phyloP scores from a whole-genome alignment of 2,888 invertebrate genomes.

The Drosophila nr. perissopoda region DNA sequence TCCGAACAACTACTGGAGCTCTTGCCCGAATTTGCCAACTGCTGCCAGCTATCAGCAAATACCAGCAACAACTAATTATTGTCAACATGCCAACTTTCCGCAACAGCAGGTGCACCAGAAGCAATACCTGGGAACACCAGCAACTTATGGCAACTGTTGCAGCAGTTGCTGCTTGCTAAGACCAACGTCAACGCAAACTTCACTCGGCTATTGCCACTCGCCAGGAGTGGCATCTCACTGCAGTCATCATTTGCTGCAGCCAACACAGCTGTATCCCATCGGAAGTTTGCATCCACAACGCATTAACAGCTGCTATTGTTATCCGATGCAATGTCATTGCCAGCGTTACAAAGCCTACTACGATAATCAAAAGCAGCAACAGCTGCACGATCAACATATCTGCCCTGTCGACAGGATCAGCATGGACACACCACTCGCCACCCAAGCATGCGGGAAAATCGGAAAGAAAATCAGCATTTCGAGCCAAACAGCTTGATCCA shows the following conservation, averaged over 20 bases:
- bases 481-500: not conserved
- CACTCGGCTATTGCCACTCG: slow-evolving; percentile 4
- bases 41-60: slow-evolving; percentile 17
- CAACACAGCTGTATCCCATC: slow-evolving; percentile 11
- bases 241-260: slow-evolving; percentile 19
- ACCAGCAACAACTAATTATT: slow-evolving; percentile 10
- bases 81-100: not conserved
- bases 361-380: slow-evolving; percentile 21
- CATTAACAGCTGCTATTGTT: slow-evolving; percentile 14
- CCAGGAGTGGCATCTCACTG: slow-evolving; percentile 2
- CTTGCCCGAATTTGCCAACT: slow-evolving; percentile 2
- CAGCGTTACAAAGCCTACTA: slow-evolving; percentile 13
- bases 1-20: slow-evolving; percentile 17
- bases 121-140: slow-evolving; percentile 6
- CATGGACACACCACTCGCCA: not conserved
- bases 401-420: not conserved
- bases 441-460: not conserved
- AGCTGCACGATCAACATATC: slow-evolving; percentile 7
- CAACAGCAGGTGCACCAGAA: slow-evolving; percentile 3
- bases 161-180: slow-evolving; percentile 39
- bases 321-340: slow-evolving; percentile 22
- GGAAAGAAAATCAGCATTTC: not conserved
- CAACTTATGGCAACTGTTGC: slow-evolving; percentile 25
- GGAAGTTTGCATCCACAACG: slow-evolving; percentile 11
- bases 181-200: slow-evolving; percentile 9